A percentile compares a stretch with the other conserved stretches of the same genome.
phyloP scores from a whole-genome alignment of 2,797 vertebrate genomes.

The Rachycentron canadum region DNA sequence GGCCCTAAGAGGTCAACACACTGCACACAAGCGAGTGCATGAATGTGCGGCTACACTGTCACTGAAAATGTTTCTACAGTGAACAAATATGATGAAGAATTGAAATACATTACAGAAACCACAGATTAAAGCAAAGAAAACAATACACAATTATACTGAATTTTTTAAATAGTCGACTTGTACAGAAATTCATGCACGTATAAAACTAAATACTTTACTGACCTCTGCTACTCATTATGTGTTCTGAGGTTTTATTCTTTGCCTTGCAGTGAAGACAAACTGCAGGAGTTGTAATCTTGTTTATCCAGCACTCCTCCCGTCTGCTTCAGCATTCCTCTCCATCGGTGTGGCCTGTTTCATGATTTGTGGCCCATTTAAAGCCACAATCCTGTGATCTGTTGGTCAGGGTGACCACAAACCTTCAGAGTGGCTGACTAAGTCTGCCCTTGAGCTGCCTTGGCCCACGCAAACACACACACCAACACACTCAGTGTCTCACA shows the following conservation, averaged over 20 bases:
- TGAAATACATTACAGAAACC: too few species aligned
- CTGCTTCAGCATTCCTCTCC: conserved; percentile 64
- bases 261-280: conserved; percentile 50
- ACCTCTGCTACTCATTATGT: not conserved
- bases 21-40: too few species aligned
- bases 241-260: conserved; percentile 31
- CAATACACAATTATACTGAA: not conserved
- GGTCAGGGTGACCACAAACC: conserved; percentile 71
- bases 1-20: too few species aligned
- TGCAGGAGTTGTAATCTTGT: conserved; percentile 62
- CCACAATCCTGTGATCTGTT: conserved; percentile 76
- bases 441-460: conserved; percentile 62
- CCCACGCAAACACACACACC: conserved; percentile 35
- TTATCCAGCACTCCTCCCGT: conserved; percentile 60
- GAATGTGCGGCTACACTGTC: too few species aligned
- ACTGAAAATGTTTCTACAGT: not conserved
- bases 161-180: not conserved
- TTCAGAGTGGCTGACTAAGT: conserved; percentile 57
- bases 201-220: conserved; percentile 4
- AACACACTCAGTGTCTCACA: conserved; percentile 13
- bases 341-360: conserved; percentile 70
- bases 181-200: not conserved
- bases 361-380: conserved; percentile 77
- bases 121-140: not conserved
- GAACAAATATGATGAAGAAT: not conserved